Percentiles rank a stretch among this genome's conserved stretches.
Conservation (phyloP, 2,797 vertebrate genomes). For the Poecilia wingei region DNA sequence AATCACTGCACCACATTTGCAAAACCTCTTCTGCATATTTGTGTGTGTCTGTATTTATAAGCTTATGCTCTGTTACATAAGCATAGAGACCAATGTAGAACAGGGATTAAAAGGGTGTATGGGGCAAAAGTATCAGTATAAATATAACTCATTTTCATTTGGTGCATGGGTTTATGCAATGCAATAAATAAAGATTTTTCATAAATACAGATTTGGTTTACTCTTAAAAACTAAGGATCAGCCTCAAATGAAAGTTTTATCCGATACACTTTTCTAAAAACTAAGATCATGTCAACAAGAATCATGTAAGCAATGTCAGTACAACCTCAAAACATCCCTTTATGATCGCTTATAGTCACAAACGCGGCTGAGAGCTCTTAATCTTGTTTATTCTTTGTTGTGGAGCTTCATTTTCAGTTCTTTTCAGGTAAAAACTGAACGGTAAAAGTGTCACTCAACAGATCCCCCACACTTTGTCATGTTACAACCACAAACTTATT, state of each 20-base stretch:
- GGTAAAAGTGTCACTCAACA: slow-evolving; percentile 13
- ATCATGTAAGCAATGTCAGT: not conserved
- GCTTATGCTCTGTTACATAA: slow-evolving; percentile 20
- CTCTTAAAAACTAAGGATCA: not conserved
- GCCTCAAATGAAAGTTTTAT: not conserved
- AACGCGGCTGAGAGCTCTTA: not conserved
- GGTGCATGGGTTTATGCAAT: slow-evolving; percentile 5
- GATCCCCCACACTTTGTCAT: not conserved
- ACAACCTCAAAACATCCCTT: not conserved
- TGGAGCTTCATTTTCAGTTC: slow-evolving; percentile 8
- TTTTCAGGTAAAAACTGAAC: not conserved
- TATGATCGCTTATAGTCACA: not conserved
- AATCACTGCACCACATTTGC: not conserved
- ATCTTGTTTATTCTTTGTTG: slow-evolving; percentile 9
- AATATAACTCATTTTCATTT: slow-evolving; percentile 26
- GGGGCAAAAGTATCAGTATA: slow-evolving; percentile 35
- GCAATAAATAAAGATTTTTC: not conserved
- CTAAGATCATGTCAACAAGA: slow-evolving; percentile 2
- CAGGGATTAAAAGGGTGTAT: slow-evolving; percentile 43
- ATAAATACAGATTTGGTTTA: not conserved
- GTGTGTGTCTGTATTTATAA: not conserved
- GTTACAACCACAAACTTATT: too few relatives aligned
- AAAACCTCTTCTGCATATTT: not conserved
- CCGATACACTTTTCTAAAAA: not conserved
- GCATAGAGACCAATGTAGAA: slow-evolving; percentile 31